Evolutionary conservation across 2,888 invertebrate species (phyloP).

Genomic region (Andrena bucephala): DNA sequence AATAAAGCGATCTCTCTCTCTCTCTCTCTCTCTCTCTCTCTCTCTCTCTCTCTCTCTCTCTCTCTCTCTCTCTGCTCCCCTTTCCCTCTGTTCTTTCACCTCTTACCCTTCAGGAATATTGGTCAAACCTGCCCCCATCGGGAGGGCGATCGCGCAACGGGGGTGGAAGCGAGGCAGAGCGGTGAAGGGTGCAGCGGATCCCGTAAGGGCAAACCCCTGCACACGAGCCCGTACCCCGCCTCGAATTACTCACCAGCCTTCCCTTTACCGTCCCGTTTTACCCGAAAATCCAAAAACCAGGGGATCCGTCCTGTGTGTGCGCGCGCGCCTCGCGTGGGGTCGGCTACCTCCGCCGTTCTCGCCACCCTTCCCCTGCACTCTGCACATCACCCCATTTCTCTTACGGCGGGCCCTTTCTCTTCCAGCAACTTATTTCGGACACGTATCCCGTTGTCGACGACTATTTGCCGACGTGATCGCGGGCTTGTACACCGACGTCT

Average conservation of each 20-base stretch:
- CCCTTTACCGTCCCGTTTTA: slow-evolving; percentile 72
- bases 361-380: slow-evolving; percentile 19
- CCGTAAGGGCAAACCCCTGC: slow-evolving; percentile 63
- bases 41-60: slow-evolving; percentile 39
- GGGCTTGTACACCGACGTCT: neutral
- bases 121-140: slow-evolving; percentile 68
- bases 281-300: slow-evolving; percentile 81
- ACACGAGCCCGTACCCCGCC: slow-evolving; percentile 73
- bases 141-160: slow-evolving; percentile 66
- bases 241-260: slow-evolving; percentile 76
- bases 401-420: slow-evolving; percentile 15
- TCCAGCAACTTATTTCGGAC: slow-evolving; percentile 16
- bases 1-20: slow-evolving; percentile 56
- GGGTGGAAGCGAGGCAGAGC: slow-evolving; percentile 60
- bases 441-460: slow-evolving; percentile 13
- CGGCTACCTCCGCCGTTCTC: slow-evolving; percentile 46
- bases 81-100: slow-evolving; percentile 56
- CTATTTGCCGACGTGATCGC: slow-evolving; percentile 16
- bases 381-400: slow-evolving; percentile 47
- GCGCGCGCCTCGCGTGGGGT: slow-evolving; percentile 73
- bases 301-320: slow-evolving; percentile 78
- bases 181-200: slow-evolving; percentile 60
- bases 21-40: slow-evolving; percentile 35
- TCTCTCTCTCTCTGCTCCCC: slow-evolving; percentile 44
- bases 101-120: slow-evolving; percentile 73